Percentiles rank a stretch among this genome's conserved stretches.
phyloP scores from a whole-genome alignment of 2,113 vertebrate species.

The Neofelis nebulosa region DNA sequence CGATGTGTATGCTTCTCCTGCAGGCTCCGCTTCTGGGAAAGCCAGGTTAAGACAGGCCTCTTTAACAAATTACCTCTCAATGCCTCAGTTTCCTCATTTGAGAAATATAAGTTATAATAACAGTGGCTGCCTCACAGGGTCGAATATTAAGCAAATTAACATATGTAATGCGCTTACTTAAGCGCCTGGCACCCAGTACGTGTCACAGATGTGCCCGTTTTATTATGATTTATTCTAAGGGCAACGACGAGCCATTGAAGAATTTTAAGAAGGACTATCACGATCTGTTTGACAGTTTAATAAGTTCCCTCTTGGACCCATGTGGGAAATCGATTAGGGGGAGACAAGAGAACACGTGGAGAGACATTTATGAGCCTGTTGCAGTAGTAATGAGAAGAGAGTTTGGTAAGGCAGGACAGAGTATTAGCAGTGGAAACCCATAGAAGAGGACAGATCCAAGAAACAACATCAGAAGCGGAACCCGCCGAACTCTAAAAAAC shows the following conservation, averaged over 20 bases:
- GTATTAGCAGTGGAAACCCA: not conserved
- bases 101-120: not conserved
- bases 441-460: not conserved
- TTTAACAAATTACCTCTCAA: not conserved
- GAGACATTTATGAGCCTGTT: not conserved
- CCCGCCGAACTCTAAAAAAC: not conserved
- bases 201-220: not conserved
- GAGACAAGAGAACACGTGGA: not conserved
- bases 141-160: not conserved
- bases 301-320: not conserved
- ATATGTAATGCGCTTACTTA: not conserved
- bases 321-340: not conserved
- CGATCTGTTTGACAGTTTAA: not conserved
- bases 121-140: not conserved
- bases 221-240: not conserved
- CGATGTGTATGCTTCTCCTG: rapidly evolving
- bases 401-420: not conserved
- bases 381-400: not conserved
- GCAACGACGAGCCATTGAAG: not conserved
- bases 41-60: not conserved
- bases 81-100: not conserved
- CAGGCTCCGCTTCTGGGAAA: not conserved
- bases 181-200: not conserved
- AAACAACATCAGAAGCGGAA: not conserved
- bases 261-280: not conserved